Percentiles rank a stretch among this genome's conserved stretches.
These are phyloP conservation scores for Rhombomys opimus DNA, from an alignment of 2,113 vertebrate species.

Conservation along the genomic window DNA sequence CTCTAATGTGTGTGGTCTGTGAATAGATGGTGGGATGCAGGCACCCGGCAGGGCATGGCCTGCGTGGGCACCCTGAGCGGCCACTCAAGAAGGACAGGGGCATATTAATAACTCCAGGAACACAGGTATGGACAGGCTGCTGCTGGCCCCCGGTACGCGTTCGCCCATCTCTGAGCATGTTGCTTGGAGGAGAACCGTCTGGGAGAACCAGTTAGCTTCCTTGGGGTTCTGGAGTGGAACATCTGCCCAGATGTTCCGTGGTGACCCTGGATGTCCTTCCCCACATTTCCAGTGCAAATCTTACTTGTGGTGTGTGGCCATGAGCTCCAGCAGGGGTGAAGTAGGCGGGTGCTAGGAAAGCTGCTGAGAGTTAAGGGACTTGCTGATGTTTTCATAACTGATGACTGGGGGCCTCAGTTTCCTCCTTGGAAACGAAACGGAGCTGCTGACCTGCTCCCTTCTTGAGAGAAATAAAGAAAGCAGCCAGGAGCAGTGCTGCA, in stretches of 20 bases:
- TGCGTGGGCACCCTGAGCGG: too few species aligned
- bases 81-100: background rate
- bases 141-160: background rate
- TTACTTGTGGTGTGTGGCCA: background rate
- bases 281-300: background rate
- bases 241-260: too few species aligned
- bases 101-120: constrained; percentile 1
- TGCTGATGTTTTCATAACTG: background rate
- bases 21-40: background rate
- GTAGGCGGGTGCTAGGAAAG: background rate
- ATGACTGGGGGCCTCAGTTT: background rate
- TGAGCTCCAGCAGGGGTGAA: background rate
- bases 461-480: background rate
- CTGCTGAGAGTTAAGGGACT: background rate
- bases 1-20: background rate
- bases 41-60: too few species aligned
- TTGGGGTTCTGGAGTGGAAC: background rate
- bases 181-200: background rate
- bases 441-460: background rate
- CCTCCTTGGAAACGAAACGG: background rate
- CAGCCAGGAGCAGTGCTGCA: background rate
- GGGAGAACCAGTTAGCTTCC: background rate
- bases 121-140: background rate
- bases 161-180: background rate
- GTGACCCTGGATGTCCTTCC: background rate